Evolutionary conservation across 2,113 vertebrate species (phyloP), one percentile per base, ranked within the genome.

Genomic region (Seriola aureovittata): DNA sequence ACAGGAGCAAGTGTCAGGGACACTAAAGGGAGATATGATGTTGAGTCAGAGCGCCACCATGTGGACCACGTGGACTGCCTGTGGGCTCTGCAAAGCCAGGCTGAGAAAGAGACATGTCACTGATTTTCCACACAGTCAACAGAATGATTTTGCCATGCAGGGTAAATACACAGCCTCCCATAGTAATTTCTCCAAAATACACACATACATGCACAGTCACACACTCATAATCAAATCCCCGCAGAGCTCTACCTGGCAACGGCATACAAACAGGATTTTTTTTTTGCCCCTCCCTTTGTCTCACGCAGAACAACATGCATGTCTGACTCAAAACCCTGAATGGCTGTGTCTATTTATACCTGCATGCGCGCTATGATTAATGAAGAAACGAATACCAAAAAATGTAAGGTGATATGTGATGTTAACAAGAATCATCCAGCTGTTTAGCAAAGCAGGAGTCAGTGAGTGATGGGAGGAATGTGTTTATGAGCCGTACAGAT

Each of bases 1-100:
- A 86, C 69, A 86, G 70, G 84, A 85, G 54, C 71, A 70, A 68
- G 73, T 65, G 86, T 86, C 81, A 79, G 50, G 70, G 59, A 57
- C 25, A 7, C 46, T 69, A 19, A 75, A 62, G 44, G n/a, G 57
- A 76, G 74, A n/a, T 46, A 67, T 34, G 87, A 66, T 13, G 76
- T 83, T 93, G 93, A 91, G 82, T 88, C 65, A 92, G 84, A 92
- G 94, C 87, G 85, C 94, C 94, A 91, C 93, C 93, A 89, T 82
- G 93, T 94, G 91, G 90, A 36, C 36, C 71, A 40, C 7, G 71
- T 44, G n/a, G n/a, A 4, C 50, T 0, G 38, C 82, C 78, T 73
- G 25, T 4, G 42, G 75, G 72, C 48, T 64, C 71, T 40, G 76
- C 79, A 85, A 65, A 82, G 60, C 16, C 64, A 70, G 66, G 63